Evolutionary conservation across 2,113 vertebrate genomes (phyloP).

Genomic region (Holacanthus passer): DNA sequence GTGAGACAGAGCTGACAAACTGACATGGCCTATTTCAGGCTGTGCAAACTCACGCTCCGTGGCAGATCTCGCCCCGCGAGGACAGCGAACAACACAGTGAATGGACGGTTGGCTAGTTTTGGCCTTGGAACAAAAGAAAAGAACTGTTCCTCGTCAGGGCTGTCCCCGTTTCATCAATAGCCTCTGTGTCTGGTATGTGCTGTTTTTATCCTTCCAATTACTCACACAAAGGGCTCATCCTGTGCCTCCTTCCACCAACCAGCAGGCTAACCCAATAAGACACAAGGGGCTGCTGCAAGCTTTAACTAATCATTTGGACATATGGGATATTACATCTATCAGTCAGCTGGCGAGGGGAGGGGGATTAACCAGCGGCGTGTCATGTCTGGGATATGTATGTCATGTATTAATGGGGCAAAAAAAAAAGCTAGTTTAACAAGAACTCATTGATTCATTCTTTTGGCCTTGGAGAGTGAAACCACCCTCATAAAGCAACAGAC

Average conservation of each 20-base stretch:
- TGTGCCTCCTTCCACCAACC: conserved; percentile 27
- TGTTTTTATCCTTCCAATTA: conserved; percentile 60
- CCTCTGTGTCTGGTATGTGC: conserved; percentile 53
- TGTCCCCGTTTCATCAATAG: conserved; percentile 65
- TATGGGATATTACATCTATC: conserved; percentile 31
- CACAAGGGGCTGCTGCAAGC: conserved; percentile 10
- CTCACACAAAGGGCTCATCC: conserved; percentile 57
- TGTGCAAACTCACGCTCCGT: conserved; percentile 36
- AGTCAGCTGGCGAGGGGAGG: not conserved
- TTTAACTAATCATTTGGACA: conserved; percentile 32
- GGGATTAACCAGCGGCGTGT: conserved; percentile 16
- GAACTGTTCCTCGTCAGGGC: conserved; percentile 36
- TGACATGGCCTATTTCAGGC: conserved; percentile 31
- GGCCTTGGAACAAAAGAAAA: conserved; percentile 53
- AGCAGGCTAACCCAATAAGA: conserved; percentile 26
- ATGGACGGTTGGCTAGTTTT: conserved; percentile 22
- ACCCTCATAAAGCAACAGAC: not conserved
- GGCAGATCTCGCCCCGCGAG: conserved; percentile 23
- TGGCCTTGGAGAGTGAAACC: not conserved
- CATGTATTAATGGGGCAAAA: conserved; percentile 5
- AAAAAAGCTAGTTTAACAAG: not conserved
- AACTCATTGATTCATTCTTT: not conserved
- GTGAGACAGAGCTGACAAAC: conserved; percentile 13
- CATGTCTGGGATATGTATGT: conserved; percentile 13
- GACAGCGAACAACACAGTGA: not conserved